Evolutionary conservation across 2,113 vertebrate genomes (phyloP), one percentile per base, ranked within the genome.

Genomic region (Sitta europaea): DNA sequence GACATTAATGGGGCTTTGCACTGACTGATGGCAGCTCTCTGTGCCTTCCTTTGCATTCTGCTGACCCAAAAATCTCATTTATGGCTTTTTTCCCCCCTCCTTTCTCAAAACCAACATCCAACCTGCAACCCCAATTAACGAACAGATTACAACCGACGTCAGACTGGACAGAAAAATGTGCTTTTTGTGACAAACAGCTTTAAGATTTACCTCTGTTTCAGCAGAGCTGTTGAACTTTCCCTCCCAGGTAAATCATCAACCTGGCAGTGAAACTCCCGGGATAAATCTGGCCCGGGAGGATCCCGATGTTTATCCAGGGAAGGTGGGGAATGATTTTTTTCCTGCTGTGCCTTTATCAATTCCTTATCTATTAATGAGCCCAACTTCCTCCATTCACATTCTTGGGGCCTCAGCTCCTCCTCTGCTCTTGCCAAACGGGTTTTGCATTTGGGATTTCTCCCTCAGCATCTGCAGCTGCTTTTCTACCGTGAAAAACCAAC

Each of bases 331-430:
- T 91, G 84, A 57, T 48, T 59, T 8, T 2, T 62, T 97, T 92
- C 95, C 95, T 90, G 2, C 38, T 65, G 71, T 10, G 9, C 42
- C 51, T 57, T 90, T 84, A 94, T 80, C 89, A 43, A 94, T 84
- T 2, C 23, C 33, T 94, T 97, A 96, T 94, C 93, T 68, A 6
- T 93, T 51, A 48, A 95, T 94, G n/a, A 25, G 83, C 94, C 80
- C 63, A 63, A 92, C 89, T 96, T 95, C 96, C 96, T 86, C 76
- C 17, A 11, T 29, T 6, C 11, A 80, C 45, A 35, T 86, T 51
- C 40, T 33, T 81, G 88, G 55, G 91, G 88, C 72, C 88, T 73
- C 72, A n/a, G 33, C 90, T 88, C 88, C 65, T 91, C 24, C 63
- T 36, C 22, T 59, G 72, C 94, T 76, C 86, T 5, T 59, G 68